These are phyloP conservation scores for Acrossocheilus fasciatus DNA, from an alignment of 2,797 vertebrate species.

Conservation along the genomic window DNA sequence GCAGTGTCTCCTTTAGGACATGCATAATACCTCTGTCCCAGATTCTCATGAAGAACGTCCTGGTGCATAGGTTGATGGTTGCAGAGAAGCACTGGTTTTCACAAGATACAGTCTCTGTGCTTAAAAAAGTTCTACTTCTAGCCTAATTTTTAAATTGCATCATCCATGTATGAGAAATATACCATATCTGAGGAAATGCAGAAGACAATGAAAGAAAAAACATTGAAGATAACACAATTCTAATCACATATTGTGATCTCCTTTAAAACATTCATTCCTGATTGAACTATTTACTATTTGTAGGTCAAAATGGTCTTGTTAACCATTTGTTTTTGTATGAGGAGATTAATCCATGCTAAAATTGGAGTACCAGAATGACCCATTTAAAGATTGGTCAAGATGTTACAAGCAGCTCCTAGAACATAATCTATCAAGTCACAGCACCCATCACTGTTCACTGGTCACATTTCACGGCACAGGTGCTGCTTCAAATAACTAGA, in stretches of 20 bases:
- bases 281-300: background rate
- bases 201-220: background rate
- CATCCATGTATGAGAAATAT: background rate
- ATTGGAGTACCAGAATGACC: slow-evolving; percentile 8
- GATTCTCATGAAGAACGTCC: slow-evolving; percentile 49
- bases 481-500: slow-evolving; percentile 8
- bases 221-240: background rate
- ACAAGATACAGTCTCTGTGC: background rate
- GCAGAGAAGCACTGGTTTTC: background rate
- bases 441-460: background rate
- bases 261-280: background rate
- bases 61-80: slow-evolving; percentile 1
- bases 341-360: background rate
- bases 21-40: slow-evolving; percentile 46
- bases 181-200: background rate
- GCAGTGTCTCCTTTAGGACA: slow-evolving; percentile 44
- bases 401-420: slow-evolving; percentile 6
- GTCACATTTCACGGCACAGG: background rate
- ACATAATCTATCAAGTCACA: slow-evolving; percentile 7
- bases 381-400: slow-evolving; percentile 1
- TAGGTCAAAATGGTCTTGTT: slow-evolving; percentile 4
- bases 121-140: slow-evolving; percentile 9
- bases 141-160: background rate
- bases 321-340: background rate
- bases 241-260: background rate